Base-by-base conservation (phyloP, 1,140 invertebrate species). In the Drosophila kikkawai region DNA sequence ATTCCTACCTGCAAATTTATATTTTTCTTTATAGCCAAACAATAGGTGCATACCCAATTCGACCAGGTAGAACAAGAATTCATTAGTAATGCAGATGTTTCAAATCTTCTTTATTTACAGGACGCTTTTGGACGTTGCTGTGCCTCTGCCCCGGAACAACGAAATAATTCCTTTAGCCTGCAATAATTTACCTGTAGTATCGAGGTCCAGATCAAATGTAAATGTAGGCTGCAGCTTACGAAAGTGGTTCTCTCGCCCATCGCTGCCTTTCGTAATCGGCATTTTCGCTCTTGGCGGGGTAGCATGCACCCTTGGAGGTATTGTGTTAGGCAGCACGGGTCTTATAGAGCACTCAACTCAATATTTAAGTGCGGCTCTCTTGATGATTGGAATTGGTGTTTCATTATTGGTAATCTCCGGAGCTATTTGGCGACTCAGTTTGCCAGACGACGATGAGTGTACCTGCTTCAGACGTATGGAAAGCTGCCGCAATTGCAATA, bases 361-460 rank as follows among this genome's bases (percentile, higher is more conserved):
- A 57, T 92, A 92, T 67, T 48, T 92, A 56, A 92, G 91, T 51
- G 91, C 91, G 3, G 91, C 91, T 11, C 76, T 92, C 29, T 69
- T 92, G 1, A 92, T 92, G 91, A 92, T 92, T 53, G 91, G 91
- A 48, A 92, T 92, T 39, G 91, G 91, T 5, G 85, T 92, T 29
- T 92, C 91, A 5, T 17, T 92, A 55, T 55, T 92, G 56, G 91
- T 92, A 19, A 92, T 92, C 15, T 87, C 91, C 8, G 91, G 91
- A 11, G 86, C 90, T 42, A 91, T 92, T 50, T 92, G 91, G 91
- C 74, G 91, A 3, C 57, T 92, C 6, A 91, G 88, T 67, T 19
- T 92, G 39, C 88, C 91, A 3, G 88, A 91, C 42, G 88, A 92
- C 36, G 68, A 92, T 32, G 79, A 91, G 12, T 92, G 91, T 57